Evolutionary conservation across 2,797 vertebrate species (phyloP).

Genomic region (Knipowitschia caucasica): DNA sequence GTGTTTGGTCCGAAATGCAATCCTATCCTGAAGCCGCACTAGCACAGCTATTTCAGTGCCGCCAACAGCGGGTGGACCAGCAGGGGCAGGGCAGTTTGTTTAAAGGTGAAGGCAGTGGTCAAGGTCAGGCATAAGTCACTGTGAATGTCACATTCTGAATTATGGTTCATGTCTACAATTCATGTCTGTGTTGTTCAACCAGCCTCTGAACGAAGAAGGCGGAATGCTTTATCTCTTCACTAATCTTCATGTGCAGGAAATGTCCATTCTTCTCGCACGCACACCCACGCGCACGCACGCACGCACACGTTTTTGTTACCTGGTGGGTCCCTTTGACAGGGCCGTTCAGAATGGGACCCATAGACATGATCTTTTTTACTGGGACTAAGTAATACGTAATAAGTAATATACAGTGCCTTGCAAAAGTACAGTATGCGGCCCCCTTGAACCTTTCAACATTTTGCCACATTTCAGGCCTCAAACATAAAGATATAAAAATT

Average conservation of each 20-base stretch:
- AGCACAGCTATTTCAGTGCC: slow-evolving; percentile 60
- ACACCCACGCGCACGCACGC: too few relatives aligned
- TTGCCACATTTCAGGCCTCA: too few relatives aligned
- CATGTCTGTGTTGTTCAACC: not conserved
- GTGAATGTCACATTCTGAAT: slow-evolving; percentile 16
- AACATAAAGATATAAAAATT: too few relatives aligned
- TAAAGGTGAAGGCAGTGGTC: slow-evolving; percentile 38
- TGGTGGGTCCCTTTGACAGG: too few relatives aligned
- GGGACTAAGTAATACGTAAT: too few relatives aligned
- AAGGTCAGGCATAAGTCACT: slow-evolving; percentile 23
- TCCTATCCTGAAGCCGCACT: slow-evolving; percentile 51
- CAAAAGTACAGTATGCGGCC: too few relatives aligned
- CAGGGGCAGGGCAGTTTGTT: slow-evolving; percentile 13
- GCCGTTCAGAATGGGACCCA: too few relatives aligned
- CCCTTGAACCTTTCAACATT: too few relatives aligned
- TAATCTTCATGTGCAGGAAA: slow-evolving; percentile 28
- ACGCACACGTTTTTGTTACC: too few relatives aligned
- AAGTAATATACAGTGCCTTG: too few relatives aligned
- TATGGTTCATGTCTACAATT: slow-evolving; percentile 4
- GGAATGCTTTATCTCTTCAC: not conserved
- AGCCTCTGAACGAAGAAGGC: not conserved
- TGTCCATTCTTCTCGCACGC: too few relatives aligned
- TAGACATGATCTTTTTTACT: too few relatives aligned
- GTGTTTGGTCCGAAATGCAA: slow-evolving; percentile 63
- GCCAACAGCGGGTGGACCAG: slow-evolving; percentile 9